Evolutionary conservation across 1,140 invertebrate genomes (phyloP), one percentile per base, ranked within the genome.

Genomic region (Drosophila arawakana): DNA sequence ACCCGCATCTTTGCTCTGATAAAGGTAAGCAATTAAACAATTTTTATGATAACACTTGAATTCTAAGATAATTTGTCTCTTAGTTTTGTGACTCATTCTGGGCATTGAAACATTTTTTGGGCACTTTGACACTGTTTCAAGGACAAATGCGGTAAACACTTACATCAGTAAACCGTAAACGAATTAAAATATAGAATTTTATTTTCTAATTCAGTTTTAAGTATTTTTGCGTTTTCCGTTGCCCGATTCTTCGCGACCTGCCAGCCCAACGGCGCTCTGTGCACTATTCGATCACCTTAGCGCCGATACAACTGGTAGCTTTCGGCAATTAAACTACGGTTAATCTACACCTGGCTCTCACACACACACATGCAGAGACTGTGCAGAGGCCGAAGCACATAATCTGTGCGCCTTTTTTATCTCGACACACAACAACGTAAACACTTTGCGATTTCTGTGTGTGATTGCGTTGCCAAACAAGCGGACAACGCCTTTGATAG

Each of bases 311-410:
- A 46, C 49, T 67, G 55, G 62, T 63, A 80, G 83, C 77, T 80
- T 72, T 82, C 61, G 68, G 83, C 82, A 88, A 88, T 86, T 88
- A 77, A 76, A 73, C 60, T 52, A 71, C 52, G 61, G 83, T 85
- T 86, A 86, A 86, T 86, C 83, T 86, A 89, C 81, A 86, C 77
- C 58, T 68, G 57, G 34, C 62, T 58, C 60, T 52, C 37, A 55
- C 54, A 76, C 52, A 34, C 50, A 61, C 25, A 58, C 21, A 18
- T 10, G 34, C 10, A 44, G 37, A 25, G 49, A 61, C 68, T 67
- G 60, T 34, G 49, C n/a, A 46, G 50, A 37, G 43, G 25, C 15
- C 47, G 18, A 15, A 50, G 37, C 2, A 70, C 43, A 57, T 85
- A 81, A 86, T 85, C 83, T 81, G 76, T 81, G 78, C 60, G 52